Evolutionary conservation across 2,888 invertebrate species (phyloP), one percentile per base, ranked within the genome.

Genomic region (Papilio elwesi): DNA sequence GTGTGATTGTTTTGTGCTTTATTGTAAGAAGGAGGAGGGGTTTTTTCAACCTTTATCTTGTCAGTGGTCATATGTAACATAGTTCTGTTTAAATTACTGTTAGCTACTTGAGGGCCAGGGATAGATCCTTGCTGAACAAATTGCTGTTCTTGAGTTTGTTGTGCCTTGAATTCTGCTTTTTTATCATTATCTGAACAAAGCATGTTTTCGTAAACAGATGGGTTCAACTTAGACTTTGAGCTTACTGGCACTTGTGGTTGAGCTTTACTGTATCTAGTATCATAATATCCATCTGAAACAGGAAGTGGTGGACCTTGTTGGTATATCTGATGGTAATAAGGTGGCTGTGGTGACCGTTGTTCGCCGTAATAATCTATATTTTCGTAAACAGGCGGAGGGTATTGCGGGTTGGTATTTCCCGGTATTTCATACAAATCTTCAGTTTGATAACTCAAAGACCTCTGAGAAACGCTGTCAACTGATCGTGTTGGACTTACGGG

Each of bases 341-440:
- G 95, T 38, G 95, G 94, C 84, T 94, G 94, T 48, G 94, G 92
- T 11, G 93, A 89, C 9, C 93, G 90, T 78, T 94, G 93, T 71
- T 95, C 95, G 7, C 95, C 94, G 91, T 97, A 97, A 85, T 97
- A 97, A 78, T 97, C 97, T 70, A 97, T 94, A 87, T 97, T 97
- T 87, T 97, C 97, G 85, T 97, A 97, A 43, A 97, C 96, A 57
- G 92, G 88, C 63, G 92, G 88, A 55, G 92, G 87, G 80, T 90
- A 91, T 77, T 89, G 90, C 70, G 85, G 77, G 77, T 85, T 89
- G 15, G 93, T 90, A 79, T 89, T 88, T 59, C 89, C 91, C 73
- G 91, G 90, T 78, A 92, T 93, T 82, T 90, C 94, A 76, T 92
- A 93, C 73, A 93, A 81, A 79, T 93, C 92, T 73, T 92, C 91